Conservation (phyloP, 2,888 invertebrate species). For the Epistrophe grossulariae region DNA sequence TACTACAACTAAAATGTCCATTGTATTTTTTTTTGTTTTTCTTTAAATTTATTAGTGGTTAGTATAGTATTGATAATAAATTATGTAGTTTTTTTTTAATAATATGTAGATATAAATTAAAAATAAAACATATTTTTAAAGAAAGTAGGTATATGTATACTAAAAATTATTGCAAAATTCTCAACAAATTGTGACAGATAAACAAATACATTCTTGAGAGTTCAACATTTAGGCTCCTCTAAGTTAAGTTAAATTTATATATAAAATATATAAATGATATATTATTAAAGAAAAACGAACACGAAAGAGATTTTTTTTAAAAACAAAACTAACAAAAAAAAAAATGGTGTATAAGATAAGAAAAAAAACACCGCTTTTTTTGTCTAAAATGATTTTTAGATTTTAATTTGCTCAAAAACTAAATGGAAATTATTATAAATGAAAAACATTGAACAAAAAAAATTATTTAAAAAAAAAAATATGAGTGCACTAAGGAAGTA, state of each 20-base stretch:
- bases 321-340: slow-evolving; percentile 14
- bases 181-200: slow-evolving; percentile 75
- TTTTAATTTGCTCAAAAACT: slow-evolving; percentile 32
- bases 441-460: slow-evolving; percentile 34
- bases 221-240: slow-evolving; percentile 78
- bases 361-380: slow-evolving; percentile 57
- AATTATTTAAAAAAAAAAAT: slow-evolving; percentile 31
- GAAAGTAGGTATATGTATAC: slow-evolving; percentile 27
- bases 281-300: slow-evolving; percentile 51
- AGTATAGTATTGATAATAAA: slow-evolving; percentile 60
- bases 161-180: slow-evolving; percentile 70
- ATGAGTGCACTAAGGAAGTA: slow-evolving; percentile 56
- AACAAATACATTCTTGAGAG: slow-evolving; percentile 76
- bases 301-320: slow-evolving; percentile 38
- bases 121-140: slow-evolving; percentile 40
- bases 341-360: not conserved
- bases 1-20: slow-evolving; percentile 74
- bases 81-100: slow-evolving; percentile 23
- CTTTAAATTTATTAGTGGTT: slow-evolving; percentile 66
- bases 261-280: slow-evolving; percentile 49
- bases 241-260: slow-evolving; percentile 41
- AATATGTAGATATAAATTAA: slow-evolving; percentile 4
- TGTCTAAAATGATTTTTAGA: slow-evolving; percentile 13
- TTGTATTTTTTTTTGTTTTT: slow-evolving; percentile 30
- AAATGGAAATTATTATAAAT: slow-evolving; percentile 42